Evolutionary conservation across 2,888 invertebrate genomes (phyloP), one percentile per base, ranked within the genome.

Genomic region (Chydorus sphaericus): DNA sequence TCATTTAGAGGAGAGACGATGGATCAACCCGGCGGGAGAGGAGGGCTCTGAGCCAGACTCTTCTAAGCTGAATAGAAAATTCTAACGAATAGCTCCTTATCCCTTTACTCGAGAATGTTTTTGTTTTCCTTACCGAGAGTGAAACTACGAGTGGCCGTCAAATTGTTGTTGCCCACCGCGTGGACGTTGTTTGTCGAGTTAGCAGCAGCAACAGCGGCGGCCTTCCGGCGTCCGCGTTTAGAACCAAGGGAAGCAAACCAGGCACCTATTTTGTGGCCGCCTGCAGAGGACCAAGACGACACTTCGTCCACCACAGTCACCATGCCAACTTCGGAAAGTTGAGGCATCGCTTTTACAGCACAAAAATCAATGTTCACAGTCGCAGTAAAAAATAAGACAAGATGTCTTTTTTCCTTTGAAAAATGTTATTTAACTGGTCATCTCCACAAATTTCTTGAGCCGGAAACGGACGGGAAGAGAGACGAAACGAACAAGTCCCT

Each of bases 241-340:
- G 66, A 67, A 54, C 68, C 68, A 56, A 70, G 60, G 28, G 69
- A 66, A 11, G 69, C 67, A 62, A 71, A 69, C 71, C 71, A 71
- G 60, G 65, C 67, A 52, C 69, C 68, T 53, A 71, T 63, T 63
- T 70, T 70, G 58, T 68, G 68, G 54, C 68, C 65, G 57, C 69
- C 51, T 33, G 23, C 54, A 3, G 31, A 28, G 14, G 54, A 54
- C 48, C 48, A 54, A 39, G 44, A 44, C 31, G 33, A 29, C 31
- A 29, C 51, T 23, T 36, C 51, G 31, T 28, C 31, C 18, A 31
- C 31, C 20, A 16, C 30, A 23, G 33, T 33, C 23, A 28, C 54
- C 26, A 48, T 39, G 29, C 30, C 18, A 31, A 48, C 48, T 54
- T 54, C 54, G 44, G 48, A 29, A 20, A 48, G 31, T 54, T 39